A percentile compares a stretch with the other conserved stretches of the same genome.
Conservation (phyloP, 2,113 vertebrate genomes). For the Fukomys damarensis region DNA sequence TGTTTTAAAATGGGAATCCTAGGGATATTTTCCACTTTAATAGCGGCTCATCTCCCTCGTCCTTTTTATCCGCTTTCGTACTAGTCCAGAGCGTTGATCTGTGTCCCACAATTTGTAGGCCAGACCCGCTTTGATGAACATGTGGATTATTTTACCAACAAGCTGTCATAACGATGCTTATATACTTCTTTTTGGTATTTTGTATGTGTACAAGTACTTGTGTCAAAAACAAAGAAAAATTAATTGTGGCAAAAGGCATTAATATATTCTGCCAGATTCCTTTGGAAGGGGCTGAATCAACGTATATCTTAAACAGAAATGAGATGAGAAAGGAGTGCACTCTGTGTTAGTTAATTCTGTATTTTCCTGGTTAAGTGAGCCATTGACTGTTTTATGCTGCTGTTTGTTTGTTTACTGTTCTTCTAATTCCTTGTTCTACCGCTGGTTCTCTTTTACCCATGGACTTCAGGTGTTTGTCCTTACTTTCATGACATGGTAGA, state of each 20-base stretch:
- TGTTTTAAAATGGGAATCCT: neutral
- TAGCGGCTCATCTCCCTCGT: neutral
- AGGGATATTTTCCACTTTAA: neutral
- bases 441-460: neutral
- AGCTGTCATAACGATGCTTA: neutral
- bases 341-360: neutral
- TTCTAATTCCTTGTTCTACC: neutral
- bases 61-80: neutral
- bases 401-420: neutral
- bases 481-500: neutral
- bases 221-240: neutral
- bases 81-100: neutral
- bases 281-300: neutral
- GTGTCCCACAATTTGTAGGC: neutral
- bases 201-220: neutral
- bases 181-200: neutral
- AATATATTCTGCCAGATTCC: neutral
- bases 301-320: neutral
- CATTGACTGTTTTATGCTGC: neutral
- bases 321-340: neutral
- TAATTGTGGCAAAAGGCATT: neutral
- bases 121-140: neutral
- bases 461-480: neutral
- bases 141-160: neutral
- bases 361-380: neutral